Evolutionary conservation across 2,888 invertebrate species (phyloP), one percentile per base, ranked within the genome.

Genomic region (Harmothoe impar): DNA sequence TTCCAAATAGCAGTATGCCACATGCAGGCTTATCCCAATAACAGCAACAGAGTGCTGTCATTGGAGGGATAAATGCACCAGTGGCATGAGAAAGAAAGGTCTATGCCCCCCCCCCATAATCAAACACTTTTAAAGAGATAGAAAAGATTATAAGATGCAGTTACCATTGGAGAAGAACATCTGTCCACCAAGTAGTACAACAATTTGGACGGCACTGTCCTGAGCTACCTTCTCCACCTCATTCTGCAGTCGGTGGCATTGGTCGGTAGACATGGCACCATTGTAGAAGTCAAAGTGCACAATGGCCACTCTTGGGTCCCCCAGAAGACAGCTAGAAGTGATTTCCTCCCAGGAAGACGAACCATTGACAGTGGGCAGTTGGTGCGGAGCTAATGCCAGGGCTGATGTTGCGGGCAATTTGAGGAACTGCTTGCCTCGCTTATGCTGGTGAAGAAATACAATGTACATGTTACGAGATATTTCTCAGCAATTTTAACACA

Each of bases 231-330:
- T 52, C 56, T 52, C 52, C 3, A 86, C 52, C 52, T 3, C 56
- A 5, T 52, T 54, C 56, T 54, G 25, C 5, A 86, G 86, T 7
- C 86, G 86, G 0, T 54, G 52, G 54, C 86, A 86, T 25, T 86
- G 86, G 54, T 56, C 33, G 0, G 54, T 86, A 10, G 54, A 54
- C 86, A 86, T 86, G 86, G 86, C 86, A 29, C 86, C 86, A 54
- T 86, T 86, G 56, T 86, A 86, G 54, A 86, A 86, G 86, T 86
- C 86, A 29, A 86, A 86, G 54, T 86, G 86, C 15, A 86, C 25
- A 23, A 54, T 31, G 31, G 86, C 52, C 25, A 86, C 20, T 25
- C 54, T n/a, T 1, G 43, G 17, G 29, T 56, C 86, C 20, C 56
- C 33, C 15, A 7, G 0, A 10, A 86, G 52, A 20, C 31, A 25